These are phyloP conservation scores for Synanthedon myopaeformis DNA, from an alignment of 2,888 invertebrate genomes.

Conservation along the genomic window DNA sequence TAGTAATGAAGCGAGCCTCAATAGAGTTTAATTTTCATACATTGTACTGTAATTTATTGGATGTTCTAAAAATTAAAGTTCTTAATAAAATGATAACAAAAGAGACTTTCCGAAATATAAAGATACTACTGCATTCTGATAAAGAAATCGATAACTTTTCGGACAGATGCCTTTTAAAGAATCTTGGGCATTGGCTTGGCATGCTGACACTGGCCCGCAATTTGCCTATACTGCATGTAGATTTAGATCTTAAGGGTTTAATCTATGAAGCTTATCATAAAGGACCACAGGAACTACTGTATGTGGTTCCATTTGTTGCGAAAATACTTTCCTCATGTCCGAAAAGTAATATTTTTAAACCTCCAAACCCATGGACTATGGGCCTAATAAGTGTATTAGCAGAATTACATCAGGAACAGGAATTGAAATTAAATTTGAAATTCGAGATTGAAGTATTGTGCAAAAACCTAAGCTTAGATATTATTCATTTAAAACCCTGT, in stretches of 20 bases:
- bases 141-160: constrained; percentile 99
- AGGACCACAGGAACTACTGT: constrained; percentile 96
- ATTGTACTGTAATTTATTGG: constrained; percentile 95
- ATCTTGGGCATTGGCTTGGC: constrained; percentile 99
- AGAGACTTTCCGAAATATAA: constrained; percentile 97
- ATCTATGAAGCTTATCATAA: constrained; percentile 97
- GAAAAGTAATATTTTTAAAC: constrained; percentile 94
- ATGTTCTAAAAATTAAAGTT: constrained; percentile 86
- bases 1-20: constrained; percentile 98
- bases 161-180: constrained; percentile 95
- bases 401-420: constrained; percentile 96
- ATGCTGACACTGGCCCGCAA: constrained; percentile 96
- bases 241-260: constrained; percentile 94
- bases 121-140: constrained; percentile 92
- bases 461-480: constrained; percentile 90
- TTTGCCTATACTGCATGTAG: constrained; percentile 89
- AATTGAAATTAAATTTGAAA: constrained; percentile 96
- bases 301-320: constrained; percentile 99
- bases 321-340: constrained; percentile 97
- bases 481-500: constrained; percentile 85
- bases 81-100: constrained; percentile 89
- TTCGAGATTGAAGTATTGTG: constrained; percentile 99
- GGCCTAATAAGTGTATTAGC: constrained; percentile 95
- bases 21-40: constrained; percentile 98
- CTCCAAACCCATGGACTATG: constrained; percentile 99